phyloP scores from a whole-genome alignment of 2,797 vertebrate genomes.

The Labroides dimidiatus region DNA sequence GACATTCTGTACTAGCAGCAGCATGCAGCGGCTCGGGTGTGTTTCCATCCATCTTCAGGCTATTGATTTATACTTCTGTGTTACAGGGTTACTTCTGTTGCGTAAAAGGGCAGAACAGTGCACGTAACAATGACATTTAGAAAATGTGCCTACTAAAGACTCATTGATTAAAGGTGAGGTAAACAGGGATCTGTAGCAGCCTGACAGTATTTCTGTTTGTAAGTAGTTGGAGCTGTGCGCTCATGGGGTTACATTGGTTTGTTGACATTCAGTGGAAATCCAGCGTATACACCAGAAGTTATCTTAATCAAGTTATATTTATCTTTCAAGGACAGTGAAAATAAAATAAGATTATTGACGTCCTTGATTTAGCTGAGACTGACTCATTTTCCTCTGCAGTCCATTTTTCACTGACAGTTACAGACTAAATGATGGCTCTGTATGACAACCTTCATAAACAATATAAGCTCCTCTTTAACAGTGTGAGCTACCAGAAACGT shows the following conservation, averaged over 20 bases:
- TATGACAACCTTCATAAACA: no score
- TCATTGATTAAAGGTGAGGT: slow-evolving; percentile 1
- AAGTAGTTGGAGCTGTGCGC: no score
- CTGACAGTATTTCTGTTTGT: neutral
- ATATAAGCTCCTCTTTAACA: no score
- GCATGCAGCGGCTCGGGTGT: slow-evolving; percentile 34
- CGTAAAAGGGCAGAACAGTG: neutral
- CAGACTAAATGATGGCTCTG: no score
- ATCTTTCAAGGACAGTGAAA: slow-evolving; percentile 3
- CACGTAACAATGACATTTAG: slow-evolving; percentile 17
- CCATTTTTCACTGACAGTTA: no score
- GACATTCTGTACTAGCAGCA: no score
- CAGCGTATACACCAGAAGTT: no score
- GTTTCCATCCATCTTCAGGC: slow-evolving; percentile 29
- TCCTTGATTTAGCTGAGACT: neutral
- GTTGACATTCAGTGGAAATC: no score
- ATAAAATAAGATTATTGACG: slow-evolving; percentile 53
- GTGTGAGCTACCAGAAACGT: neutral
- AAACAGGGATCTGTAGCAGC: neutral
- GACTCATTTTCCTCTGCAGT: slow-evolving; percentile 20
- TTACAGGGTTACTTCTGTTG: slow-evolving; percentile 38
- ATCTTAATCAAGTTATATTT: slow-evolving; percentile 1
- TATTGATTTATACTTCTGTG: slow-evolving; percentile 29
- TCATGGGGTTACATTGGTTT: no score
- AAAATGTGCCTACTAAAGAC: neutral